Evolutionary conservation across 2,888 invertebrate species (phyloP).

Genomic region (Poecilobothrus nobilitatus): DNA sequence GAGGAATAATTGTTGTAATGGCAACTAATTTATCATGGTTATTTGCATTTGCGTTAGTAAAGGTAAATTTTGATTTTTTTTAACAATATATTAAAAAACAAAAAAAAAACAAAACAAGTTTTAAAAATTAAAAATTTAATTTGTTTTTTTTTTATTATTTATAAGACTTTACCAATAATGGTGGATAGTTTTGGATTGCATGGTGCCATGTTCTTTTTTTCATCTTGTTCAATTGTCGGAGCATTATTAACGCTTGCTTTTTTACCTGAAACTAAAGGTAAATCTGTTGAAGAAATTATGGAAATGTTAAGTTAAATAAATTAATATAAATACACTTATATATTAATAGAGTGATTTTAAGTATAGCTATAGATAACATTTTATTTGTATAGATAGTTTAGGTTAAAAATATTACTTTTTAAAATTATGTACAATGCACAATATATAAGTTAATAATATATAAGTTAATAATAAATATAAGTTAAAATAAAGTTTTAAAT

Average conservation of each 20-base stretch:
- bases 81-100: no score
- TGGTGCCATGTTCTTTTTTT: slow-evolving; percentile 33
- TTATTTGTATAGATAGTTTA: no score
- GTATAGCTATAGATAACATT: no score
- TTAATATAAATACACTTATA: no score
- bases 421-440: no score
- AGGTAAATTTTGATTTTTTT: slow-evolving; percentile 21
- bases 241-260: slow-evolving; percentile 29
- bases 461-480: no score
- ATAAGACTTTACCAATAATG: slow-evolving; percentile 28
- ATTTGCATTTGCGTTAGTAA: slow-evolving; percentile 20
- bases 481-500: no score
- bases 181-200: slow-evolving; percentile 25
- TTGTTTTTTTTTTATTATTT: slow-evolving; percentile 12
- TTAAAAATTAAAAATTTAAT: no score
- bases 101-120: no score
- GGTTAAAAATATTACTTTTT: no score
- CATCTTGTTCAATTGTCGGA: slow-evolving; percentile 30
- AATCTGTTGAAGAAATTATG: slow-evolving; percentile 28
- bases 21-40: slow-evolving; percentile 20
- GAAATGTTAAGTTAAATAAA: not conserved
- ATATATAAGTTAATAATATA: no score
- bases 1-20: slow-evolving; percentile 9
- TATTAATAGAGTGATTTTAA: no score
- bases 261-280: slow-evolving; percentile 34